A percentile compares a stretch with the other conserved stretches of the same genome.
phyloP scores from a whole-genome alignment of 2,888 invertebrate species.

The Heliconius hortense region DNA sequence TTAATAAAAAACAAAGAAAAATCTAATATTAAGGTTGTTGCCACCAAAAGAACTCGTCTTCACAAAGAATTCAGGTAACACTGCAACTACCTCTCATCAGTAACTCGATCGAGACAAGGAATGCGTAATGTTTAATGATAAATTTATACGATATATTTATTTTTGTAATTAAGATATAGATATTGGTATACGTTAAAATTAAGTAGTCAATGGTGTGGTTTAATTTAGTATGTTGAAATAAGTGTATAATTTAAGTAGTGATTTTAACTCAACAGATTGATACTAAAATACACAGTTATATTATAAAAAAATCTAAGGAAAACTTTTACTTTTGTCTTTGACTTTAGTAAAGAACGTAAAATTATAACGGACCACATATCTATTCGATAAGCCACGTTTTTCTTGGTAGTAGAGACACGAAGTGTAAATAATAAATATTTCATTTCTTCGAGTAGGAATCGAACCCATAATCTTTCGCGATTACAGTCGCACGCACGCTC shows the following conservation, averaged over 20 bases:
- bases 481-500: too few species aligned
- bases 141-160: background rate
- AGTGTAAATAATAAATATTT: background rate
- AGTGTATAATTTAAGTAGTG: too few species aligned
- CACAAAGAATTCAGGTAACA: background rate
- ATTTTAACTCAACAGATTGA: too few species aligned
- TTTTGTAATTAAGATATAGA: background rate
- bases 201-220: background rate
- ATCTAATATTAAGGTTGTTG: background rate
- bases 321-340: too few species aligned
- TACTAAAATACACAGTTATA: too few species aligned
- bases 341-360: too few species aligned
- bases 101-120: background rate
- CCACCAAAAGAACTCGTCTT: background rate
- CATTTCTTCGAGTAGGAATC: background rate
- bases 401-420: too few species aligned
- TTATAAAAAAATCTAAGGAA: too few species aligned
- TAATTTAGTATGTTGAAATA: background rate
- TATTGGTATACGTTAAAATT: background rate
- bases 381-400: too few species aligned
- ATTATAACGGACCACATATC: too few species aligned
- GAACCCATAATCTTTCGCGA: background rate
- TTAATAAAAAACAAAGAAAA: background rate
- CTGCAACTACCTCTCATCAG: background rate
- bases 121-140: background rate